Conservation (phyloP, 1,140 invertebrate genomes). For the Drosophila erecta region DNA sequence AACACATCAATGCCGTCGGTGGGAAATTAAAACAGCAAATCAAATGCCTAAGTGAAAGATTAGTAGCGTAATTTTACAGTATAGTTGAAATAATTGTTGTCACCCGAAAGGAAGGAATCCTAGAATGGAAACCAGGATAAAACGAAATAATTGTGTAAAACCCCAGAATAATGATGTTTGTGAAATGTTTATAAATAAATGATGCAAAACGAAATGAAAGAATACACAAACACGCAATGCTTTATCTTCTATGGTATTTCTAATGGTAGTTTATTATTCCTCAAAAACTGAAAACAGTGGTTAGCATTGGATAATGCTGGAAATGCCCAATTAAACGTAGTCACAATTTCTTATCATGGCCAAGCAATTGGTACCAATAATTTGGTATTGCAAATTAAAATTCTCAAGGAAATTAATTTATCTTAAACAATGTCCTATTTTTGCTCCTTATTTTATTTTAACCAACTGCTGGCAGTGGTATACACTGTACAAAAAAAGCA, state of each 20-base stretch:
- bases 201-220: conserved; percentile 50
- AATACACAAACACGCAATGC: conserved; percentile 13
- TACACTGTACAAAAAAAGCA: too few relatives aligned
- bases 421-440: too few relatives aligned
- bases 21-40: conserved; percentile 34
- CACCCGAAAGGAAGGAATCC: conserved; percentile 49
- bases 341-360: too few relatives aligned
- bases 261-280: too few relatives aligned
- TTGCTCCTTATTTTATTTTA: too few relatives aligned
- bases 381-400: too few relatives aligned
- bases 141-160: conserved; percentile 70
- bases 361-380: too few relatives aligned
- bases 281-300: too few relatives aligned
- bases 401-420: too few relatives aligned
- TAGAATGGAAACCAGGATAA: conserved; percentile 36
- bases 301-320: too few relatives aligned
- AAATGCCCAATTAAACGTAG: too few relatives aligned
- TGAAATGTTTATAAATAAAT: conserved; percentile 82
- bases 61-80: conserved; percentile 78
- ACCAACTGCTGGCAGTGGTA: too few relatives aligned
- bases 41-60: conserved; percentile 46
- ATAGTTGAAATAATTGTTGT: conserved; percentile 83
- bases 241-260: conserved; percentile 1
- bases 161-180: conserved; percentile 72
- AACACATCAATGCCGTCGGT: conserved; percentile 34